Conservation (phyloP, 1,140 invertebrate species). For the Drosophila ercepeae region DNA sequence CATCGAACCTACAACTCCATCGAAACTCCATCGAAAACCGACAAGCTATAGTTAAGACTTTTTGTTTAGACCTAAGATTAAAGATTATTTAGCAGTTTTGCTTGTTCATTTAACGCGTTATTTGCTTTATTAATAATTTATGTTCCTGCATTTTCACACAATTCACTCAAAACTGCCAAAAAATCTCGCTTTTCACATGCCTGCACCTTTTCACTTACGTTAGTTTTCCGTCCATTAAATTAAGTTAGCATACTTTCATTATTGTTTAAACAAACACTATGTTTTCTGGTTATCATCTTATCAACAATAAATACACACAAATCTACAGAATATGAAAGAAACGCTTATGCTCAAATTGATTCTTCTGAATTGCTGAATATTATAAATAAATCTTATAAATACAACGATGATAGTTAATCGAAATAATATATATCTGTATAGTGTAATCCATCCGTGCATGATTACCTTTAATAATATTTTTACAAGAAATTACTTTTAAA, state of each 20-base stretch:
- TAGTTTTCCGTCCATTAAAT: conserved; percentile 42
- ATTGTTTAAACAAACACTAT: conserved; percentile 4
- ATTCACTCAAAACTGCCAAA: conserved; percentile 2
- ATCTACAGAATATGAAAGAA: conserved; percentile 12
- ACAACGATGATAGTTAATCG: conserved; percentile 24
- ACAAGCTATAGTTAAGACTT: conserved; percentile 27
- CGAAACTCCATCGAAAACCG: conserved; percentile 56
- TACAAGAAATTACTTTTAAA: conserved; percentile 24
- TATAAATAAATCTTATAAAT: conserved; percentile 26
- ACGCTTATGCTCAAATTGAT: conserved; percentile 55
- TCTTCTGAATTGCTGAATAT: conserved; percentile 56
- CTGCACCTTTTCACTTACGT: background rate
- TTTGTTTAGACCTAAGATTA: conserved; percentile 42
- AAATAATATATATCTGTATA: conserved; percentile 5
- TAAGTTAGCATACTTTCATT: conserved; percentile 19
- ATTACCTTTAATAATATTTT: conserved; percentile 17
- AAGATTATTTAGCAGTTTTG: conserved; percentile 11
- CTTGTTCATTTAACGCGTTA: conserved; percentile 32
- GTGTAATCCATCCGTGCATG: conserved; percentile 29
- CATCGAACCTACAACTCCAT: conserved; percentile 58
- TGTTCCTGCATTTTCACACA: conserved; percentile 9
- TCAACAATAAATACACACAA: conserved; percentile 1
- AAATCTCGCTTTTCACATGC: background rate
- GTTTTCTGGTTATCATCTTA: background rate
- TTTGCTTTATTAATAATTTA: conserved; percentile 24